Conservation (phyloP, 1,140 invertebrate genomes). For the Macrosteles quadrilineatus region DNA sequence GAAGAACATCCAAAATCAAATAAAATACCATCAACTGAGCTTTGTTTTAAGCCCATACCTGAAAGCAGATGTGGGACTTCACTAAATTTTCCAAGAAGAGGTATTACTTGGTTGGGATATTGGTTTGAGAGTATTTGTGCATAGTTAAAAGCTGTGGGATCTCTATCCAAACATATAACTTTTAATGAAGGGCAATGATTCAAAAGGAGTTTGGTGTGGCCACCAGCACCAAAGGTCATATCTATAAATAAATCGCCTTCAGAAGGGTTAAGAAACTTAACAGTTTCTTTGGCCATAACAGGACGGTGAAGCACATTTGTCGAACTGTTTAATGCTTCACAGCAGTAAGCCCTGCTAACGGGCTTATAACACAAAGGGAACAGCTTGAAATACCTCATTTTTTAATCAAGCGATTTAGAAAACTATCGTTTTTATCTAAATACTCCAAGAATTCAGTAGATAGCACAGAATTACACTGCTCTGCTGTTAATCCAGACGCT, state of each 20-base stretch:
- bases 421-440: conserved; percentile 28
- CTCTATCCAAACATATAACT: conserved; percentile 85
- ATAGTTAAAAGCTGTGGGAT: conserved; percentile 72
- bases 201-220: conserved; percentile 73
- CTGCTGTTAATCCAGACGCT: conserved; percentile 65
- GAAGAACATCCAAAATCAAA: conserved; percentile 96
- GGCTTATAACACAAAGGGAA: background rate
- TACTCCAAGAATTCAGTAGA: conserved; percentile 67
- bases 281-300: conserved; percentile 69
- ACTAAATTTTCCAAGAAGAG: conserved; percentile 84
- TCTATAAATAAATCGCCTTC: conserved; percentile 69
- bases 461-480: conserved; percentile 70
- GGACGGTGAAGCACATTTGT: conserved; percentile 59
- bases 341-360: background rate
- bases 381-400: background rate
- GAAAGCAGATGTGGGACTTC: conserved; percentile 73
- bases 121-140: conserved; percentile 63
- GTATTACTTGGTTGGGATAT: conserved; percentile 70
- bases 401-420: background rate
- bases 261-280: conserved; percentile 65
- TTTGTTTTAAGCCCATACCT: conserved; percentile 57
- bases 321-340: background rate
- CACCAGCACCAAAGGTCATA: conserved; percentile 94
- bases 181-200: conserved; percentile 55
- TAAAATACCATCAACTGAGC: conserved; percentile 81